Base-by-base conservation (phyloP, 2,888 invertebrate genomes). In the Maniola hyperantus region DNA sequence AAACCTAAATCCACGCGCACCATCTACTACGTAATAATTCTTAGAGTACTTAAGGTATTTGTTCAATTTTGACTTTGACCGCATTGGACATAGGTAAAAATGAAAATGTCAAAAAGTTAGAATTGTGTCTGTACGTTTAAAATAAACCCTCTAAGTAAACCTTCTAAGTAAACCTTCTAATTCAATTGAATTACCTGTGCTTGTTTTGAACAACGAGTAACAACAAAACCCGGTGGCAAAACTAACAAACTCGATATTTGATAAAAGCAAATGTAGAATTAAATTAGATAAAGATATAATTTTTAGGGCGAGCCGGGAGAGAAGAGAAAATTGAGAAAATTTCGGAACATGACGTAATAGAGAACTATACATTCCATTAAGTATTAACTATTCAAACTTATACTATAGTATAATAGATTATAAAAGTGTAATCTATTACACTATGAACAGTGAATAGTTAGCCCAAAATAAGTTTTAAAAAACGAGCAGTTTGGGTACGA, bases 141-240 rank as follows among this genome's bases (percentile, higher is more conserved):
- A 26, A 26, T 20, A 48, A 48, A 18, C 18, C n/a, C n/a, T 15
- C 15, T n/a, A n/a, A n/a, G n/a, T 13, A 46, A 46, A n/a, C 26
- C 26, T 4, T 26, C n/a, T n/a, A n/a, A n/a, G 26, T 46, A 46
- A 46, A 26, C 50, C 15, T 36, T 54, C 34, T 36, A 54, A 36
- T 54, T 54, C 26, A 54, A 54, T 54, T 36, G 34, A 34, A 8
- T 34, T 54, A 53, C 53, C 53, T 36, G 15, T 34, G 54, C 5
- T 54, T 54, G 54, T 54, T 54, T 36, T 8, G 54, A 34, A 34
- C 34, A 34, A 54, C 54, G 34, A 54, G 5, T 15, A 34, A 26
- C 26, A 26, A 13, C 51, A 51, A 5, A 36, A 54, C n/a, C n/a
- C 7, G 6, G 6, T 7, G 11, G n/a, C 5, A 15, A 15, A 34